phyloP scores from a whole-genome alignment of 2,113 vertebrate genomes.

The Camelus bactrianus region DNA sequence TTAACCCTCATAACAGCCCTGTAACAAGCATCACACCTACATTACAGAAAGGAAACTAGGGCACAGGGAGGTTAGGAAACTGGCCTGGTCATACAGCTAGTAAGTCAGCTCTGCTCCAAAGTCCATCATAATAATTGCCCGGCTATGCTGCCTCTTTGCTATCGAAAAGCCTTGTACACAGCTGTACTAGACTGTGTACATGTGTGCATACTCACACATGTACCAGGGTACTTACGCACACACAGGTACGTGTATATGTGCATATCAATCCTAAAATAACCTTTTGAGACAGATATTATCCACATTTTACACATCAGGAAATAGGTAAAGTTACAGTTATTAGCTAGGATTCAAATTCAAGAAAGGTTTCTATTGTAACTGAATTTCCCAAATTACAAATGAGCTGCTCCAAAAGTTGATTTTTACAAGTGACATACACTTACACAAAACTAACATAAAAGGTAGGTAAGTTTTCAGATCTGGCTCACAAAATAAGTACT shows the following conservation, averaged over 20 bases:
- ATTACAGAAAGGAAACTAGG: conserved; percentile 16
- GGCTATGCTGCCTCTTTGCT: background rate
- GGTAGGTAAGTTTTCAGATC: background rate
- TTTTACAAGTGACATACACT: background rate
- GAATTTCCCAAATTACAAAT: conserved; percentile 45
- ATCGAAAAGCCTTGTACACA: background rate
- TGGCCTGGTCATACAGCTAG: background rate
- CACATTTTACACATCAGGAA: conserved; percentile 1
- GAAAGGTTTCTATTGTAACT: conserved; percentile 35
- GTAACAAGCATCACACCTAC: background rate
- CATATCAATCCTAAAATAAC: conserved; percentile 40
- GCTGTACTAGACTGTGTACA: background rate
- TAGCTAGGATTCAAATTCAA: conserved; percentile 24
- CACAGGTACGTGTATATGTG: background rate
- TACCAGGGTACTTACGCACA: conserved; percentile 23
- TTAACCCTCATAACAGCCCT: background rate
- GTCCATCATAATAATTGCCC: background rate
- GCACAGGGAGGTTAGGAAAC: background rate
- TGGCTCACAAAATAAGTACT: background rate
- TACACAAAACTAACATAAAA: conserved; percentile 46
- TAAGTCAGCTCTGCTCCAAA: conserved; percentile 30
- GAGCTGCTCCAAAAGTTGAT: background rate
- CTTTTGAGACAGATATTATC: background rate
- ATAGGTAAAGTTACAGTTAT: conserved; percentile 5
- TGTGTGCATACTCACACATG: background rate